A percentile compares a stretch with the other conserved stretches of the same genome.
phyloP scores from a whole-genome alignment of 2,888 invertebrate species.

The Orchesellides sinensis region DNA sequence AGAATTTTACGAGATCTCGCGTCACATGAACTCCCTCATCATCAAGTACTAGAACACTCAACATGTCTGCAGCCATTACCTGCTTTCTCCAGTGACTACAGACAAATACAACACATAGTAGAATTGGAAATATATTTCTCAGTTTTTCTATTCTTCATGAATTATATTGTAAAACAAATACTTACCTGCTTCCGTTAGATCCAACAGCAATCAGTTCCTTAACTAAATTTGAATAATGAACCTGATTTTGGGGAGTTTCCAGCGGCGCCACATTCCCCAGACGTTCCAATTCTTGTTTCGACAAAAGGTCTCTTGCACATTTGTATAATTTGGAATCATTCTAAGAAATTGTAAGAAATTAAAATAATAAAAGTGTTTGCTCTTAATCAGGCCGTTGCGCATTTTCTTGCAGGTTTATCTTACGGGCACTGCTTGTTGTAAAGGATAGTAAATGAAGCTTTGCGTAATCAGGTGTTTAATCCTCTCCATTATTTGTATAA shows the following conservation, averaged over 20 bases:
- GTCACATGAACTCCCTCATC: slow-evolving; percentile 64
- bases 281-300: slow-evolving; percentile 40
- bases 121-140: too few relatives aligned
- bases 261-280: slow-evolving; percentile 47
- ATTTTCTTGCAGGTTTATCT: slow-evolving; percentile 1
- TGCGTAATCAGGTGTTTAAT: slow-evolving; percentile 74
- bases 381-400: background rate
- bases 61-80: slow-evolving; percentile 71
- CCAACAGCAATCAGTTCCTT: slow-evolving; percentile 62
- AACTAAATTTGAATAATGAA: slow-evolving; percentile 57
- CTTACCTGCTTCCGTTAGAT: slow-evolving; percentile 66
- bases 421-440: slow-evolving; percentile 69
- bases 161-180: too few relatives aligned
- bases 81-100: slow-evolving; percentile 74
- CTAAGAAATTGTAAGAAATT: too few relatives aligned
- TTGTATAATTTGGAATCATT: slow-evolving; percentile 44
- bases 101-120: background rate
- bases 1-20: slow-evolving; percentile 68
- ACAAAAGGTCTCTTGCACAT: slow-evolving; percentile 48
- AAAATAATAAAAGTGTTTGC: background rate
- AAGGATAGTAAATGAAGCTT: slow-evolving; percentile 71
- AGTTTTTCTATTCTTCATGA: too few relatives aligned
- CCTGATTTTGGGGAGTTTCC: slow-evolving; percentile 60
- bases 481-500: slow-evolving; percentile 80
- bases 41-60: slow-evolving; percentile 72